These are phyloP conservation scores for Lasioglossum albipes DNA, from an alignment of 1,140 invertebrate species.

Conservation along the genomic window DNA sequence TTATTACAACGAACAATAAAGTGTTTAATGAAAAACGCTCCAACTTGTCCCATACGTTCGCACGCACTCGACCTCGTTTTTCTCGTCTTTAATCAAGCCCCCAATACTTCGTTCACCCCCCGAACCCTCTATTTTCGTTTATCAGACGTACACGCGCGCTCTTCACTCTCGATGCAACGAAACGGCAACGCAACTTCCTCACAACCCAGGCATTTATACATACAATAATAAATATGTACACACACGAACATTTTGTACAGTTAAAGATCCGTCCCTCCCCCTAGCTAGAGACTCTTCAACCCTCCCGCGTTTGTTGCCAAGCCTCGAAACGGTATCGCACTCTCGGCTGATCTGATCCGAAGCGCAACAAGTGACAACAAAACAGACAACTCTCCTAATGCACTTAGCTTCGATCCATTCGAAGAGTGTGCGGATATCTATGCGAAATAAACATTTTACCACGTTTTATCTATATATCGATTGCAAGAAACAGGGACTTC, in stretches of 20 bases:
- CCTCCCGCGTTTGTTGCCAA: constrained; percentile 22
- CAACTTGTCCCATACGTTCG: constrained; percentile 49
- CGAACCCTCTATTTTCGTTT: not conserved
- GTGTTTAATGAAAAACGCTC: constrained; percentile 72
- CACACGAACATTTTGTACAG: constrained; percentile 48
- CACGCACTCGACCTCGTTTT: not conserved
- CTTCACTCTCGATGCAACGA: not conserved
- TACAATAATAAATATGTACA: constrained; percentile 46
- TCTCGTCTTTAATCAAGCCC: not conserved
- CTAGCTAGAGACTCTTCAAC: not conserved
- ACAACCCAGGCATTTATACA: not conserved
- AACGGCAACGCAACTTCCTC: not conserved
- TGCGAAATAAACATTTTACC: too few species aligned
- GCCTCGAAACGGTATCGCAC: not conserved
- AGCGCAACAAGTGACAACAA: constrained; percentile 17
- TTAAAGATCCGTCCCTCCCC: constrained; percentile 7
- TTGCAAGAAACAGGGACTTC: too few species aligned
- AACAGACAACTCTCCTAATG: too few species aligned
- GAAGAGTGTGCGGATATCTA: too few species aligned
- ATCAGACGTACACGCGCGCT: not conserved
- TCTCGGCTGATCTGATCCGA: not conserved
- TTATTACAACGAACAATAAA: constrained; percentile 76
- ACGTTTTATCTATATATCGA: too few species aligned
- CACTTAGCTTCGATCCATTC: too few species aligned
- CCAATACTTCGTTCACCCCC: not conserved